Percentiles rank a stretch among this genome's conserved stretches.
Evolutionary conservation across 2,113 vertebrate genomes (phyloP).

Genomic region (Pelecanoides urinatrix): DNA sequence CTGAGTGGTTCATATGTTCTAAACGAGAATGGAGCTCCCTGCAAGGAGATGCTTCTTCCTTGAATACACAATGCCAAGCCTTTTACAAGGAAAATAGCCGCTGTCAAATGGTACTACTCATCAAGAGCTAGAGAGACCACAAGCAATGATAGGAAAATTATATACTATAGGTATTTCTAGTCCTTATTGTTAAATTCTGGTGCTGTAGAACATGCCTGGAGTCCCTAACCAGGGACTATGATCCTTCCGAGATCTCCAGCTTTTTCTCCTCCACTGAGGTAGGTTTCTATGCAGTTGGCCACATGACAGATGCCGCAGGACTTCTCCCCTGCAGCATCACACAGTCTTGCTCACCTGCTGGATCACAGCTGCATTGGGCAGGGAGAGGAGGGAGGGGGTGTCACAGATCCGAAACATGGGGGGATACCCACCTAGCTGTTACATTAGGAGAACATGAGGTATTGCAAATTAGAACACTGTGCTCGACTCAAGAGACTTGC

Average conservation of each 20-base stretch:
- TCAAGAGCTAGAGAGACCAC: background rate
- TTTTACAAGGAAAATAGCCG: background rate
- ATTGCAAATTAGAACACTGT: background rate
- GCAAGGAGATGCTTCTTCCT: background rate
- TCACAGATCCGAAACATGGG: background rate
- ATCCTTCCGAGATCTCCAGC: background rate
- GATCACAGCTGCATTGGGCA: background rate
- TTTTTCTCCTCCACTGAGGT: background rate
- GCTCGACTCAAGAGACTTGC: background rate
- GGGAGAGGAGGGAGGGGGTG: background rate
- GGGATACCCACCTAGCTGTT: background rate
- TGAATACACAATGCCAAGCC: background rate
- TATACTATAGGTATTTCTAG: background rate
- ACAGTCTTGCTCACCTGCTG: background rate
- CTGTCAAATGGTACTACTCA: background rate
- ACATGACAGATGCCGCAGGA: background rate
- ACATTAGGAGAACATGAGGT: rapidly evolving
- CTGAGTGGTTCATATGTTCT: background rate
- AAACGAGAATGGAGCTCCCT: background rate
- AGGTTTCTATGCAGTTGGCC: background rate
- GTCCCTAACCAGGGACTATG: background rate
- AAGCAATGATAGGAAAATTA: background rate
- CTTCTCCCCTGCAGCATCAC: background rate
- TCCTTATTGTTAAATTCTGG: background rate
- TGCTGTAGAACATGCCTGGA: background rate